Percentiles rank a stretch among this genome's conserved stretches.
Conservation (phyloP, 2,113 vertebrate genomes). For the Malurus elegans region DNA sequence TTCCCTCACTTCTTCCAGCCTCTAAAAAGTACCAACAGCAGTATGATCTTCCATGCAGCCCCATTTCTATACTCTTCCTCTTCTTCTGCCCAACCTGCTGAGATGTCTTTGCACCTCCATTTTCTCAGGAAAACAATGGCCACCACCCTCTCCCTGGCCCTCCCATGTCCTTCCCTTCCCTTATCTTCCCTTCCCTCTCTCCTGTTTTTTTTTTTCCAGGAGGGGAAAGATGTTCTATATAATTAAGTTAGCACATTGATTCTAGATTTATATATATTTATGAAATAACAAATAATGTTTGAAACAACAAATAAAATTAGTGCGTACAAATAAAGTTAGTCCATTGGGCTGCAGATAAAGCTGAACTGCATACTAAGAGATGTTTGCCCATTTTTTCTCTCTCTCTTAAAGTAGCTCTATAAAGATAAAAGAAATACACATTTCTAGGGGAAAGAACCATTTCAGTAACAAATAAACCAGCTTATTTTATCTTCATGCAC, state of each 20-base stretch:
- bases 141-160: rapidly evolving
- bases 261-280: background rate
- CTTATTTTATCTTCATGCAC: background rate
- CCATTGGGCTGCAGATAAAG: background rate
- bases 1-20: background rate
- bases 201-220: background rate
- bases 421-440: background rate
- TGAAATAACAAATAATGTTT: background rate
- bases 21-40: background rate
- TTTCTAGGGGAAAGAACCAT: background rate
- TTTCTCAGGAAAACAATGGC: background rate
- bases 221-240: background rate
- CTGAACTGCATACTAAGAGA: background rate
- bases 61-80: background rate
- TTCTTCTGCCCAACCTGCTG: background rate
- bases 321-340: background rate
- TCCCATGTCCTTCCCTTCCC: background rate
- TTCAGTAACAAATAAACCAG: background rate
- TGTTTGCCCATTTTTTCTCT: background rate
- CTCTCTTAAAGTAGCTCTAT: background rate
- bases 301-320: background rate
- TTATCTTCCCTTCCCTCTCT: background rate
- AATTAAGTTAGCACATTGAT: background rate
- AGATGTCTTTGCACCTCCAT: background rate
- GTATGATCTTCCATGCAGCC: background rate